These are phyloP conservation scores for Monomorium pharaonis DNA, from an alignment of 1,140 invertebrate genomes.

Conservation along the genomic window DNA sequence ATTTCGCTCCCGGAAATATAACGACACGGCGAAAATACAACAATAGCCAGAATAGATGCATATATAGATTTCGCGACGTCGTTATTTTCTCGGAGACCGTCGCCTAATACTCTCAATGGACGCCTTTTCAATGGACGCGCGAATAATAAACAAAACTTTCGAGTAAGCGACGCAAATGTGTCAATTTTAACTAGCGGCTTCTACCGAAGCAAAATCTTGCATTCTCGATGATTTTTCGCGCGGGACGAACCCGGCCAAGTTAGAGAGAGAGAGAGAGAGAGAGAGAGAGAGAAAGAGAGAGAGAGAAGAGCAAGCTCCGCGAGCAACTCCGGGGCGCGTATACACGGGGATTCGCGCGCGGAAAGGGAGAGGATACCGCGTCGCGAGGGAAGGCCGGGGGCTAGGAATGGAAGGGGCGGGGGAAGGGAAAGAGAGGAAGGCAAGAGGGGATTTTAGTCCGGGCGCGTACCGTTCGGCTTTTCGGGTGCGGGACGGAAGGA, in stretches of 20 bases:
- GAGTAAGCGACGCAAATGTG: background rate
- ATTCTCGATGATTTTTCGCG: background rate
- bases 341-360: background rate
- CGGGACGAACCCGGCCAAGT: background rate
- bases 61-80: conserved; percentile 33
- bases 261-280: too few relatives aligned
- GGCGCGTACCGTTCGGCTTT: conserved; percentile 5
- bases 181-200: background rate
- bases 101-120: background rate
- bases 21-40: background rate
- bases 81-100: background rate
- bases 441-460: conserved; percentile 11
- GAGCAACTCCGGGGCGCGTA: background rate
- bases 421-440: too few relatives aligned
- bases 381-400: background rate
- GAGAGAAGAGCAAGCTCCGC: background rate
- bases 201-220: background rate
- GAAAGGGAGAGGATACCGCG: background rate
- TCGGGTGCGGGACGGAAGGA: conserved; percentile 6
- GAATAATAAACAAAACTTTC: background rate
- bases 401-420: background rate
- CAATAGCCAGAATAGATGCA: background rate
- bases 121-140: background rate
- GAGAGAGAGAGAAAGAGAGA: too few relatives aligned
- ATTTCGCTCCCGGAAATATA: conserved; percentile 9